Evolutionary conservation across 2,113 vertebrate species (phyloP).

Genomic region (Cinclus cinclus): DNA sequence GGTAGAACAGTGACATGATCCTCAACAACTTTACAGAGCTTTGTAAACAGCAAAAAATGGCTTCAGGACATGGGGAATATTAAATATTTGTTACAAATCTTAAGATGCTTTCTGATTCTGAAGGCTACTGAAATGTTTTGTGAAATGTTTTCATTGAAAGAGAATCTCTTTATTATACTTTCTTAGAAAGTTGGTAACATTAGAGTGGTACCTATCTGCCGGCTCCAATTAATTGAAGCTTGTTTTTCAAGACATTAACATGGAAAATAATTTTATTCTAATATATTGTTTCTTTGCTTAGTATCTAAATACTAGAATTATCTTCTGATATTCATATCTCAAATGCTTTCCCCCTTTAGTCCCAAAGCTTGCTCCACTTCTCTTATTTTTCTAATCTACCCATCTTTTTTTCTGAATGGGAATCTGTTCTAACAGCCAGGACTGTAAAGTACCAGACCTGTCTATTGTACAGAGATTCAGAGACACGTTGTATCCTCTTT

Average conservation of each 20-base stretch:
- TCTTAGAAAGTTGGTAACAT: background rate
- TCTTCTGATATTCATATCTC: background rate
- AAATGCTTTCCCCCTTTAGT: background rate
- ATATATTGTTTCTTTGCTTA: background rate
- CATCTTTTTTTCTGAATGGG: background rate
- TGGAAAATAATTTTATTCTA: background rate
- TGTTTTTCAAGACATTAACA: background rate
- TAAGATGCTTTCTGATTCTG: background rate
- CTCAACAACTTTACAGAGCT: background rate
- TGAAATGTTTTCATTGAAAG: background rate
- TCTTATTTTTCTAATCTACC: background rate
- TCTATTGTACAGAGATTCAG: background rate
- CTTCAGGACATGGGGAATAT: background rate
- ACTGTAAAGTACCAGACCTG: background rate
- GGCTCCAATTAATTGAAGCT: background rate
- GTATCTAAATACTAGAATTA: background rate
- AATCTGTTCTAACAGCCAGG: background rate
- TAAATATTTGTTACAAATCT: background rate
- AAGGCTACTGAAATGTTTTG: background rate
- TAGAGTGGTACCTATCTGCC: background rate
- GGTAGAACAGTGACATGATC: background rate
- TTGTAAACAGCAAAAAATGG: background rate
- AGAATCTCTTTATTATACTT: background rate
- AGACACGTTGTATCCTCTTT: background rate
- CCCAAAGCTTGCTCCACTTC: background rate